Base-by-base conservation (phyloP, 2,888 invertebrate genomes). In the Petrolisthes manimaculis region DNA sequence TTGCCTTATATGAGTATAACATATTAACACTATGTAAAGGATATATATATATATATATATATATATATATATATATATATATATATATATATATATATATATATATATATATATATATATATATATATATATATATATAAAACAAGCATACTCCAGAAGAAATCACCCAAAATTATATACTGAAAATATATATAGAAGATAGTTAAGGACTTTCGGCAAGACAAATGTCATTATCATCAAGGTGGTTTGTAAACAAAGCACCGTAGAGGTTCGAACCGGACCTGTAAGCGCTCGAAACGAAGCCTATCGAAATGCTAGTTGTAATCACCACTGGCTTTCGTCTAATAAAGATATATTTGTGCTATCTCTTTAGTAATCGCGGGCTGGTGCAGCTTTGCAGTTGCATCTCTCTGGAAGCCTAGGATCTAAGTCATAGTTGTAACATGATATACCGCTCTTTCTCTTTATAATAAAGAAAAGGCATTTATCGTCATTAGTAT, bases 391-490 rank as follows among this genome's bases (percentile, higher is more conserved):
- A 67, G 84, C 87, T 87, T 84, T 88, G 88, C 88, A 88, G 88
- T 88, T 88, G 88, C 84, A 88, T 56, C 88, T 81, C 81, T 61
- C 54, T 37, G 9, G n/a, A 88, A 84, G 84, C 88, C 74, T 84
- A 88, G 84, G 84, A 88, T 88, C 84, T 88, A 84, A 81, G 80
- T 81, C 77, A 53, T 51, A 74, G 80, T 84, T 88, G 84, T 81
- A 88, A 88, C 84, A n/a, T 67, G 74, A 75, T 83, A 37, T 37
- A 37, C 37, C 37, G 37, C 1, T 37, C 37, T 37, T 37, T 37
- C 37, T 37, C 37, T 37, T 55, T n/a, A 81, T 69, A 67, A 24
- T 37, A 37, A 69, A n/a, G 6, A 21, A 21, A 37, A 37, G 37
- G 37, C 37, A 37, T 37, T 37, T 37, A 37, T 37, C 37, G 37